Percentiles rank a stretch among this genome's conserved stretches.
Conservation (phyloP, 2,888 invertebrate genomes). For the Melitaea athalia region DNA sequence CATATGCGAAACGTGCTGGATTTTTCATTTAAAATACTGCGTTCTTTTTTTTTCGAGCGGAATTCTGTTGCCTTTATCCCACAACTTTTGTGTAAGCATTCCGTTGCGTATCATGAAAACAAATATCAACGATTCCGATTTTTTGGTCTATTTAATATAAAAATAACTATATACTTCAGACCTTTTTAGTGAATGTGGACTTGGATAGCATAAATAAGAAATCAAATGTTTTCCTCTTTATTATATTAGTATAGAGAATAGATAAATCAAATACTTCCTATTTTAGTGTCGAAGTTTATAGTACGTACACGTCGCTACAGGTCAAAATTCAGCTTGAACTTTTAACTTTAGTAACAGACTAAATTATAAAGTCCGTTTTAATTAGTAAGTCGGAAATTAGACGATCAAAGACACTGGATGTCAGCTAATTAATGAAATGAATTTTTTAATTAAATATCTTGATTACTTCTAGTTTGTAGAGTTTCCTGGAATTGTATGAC, state of each 20-base stretch:
- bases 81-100: background rate
- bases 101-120: background rate
- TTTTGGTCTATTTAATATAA: background rate
- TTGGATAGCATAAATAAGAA: background rate
- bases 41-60: slow-evolving; percentile 13
- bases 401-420: slow-evolving; percentile 35
- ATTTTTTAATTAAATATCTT: slow-evolving; percentile 33
- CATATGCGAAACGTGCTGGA: slow-evolving; percentile 16
- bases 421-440: slow-evolving; percentile 27
- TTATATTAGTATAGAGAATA: no score
- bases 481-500: slow-evolving; percentile 10
- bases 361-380: slow-evolving; percentile 19
- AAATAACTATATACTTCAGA: no score
- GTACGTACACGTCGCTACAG: background rate
- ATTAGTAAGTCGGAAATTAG: slow-evolving; percentile 36
- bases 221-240: no score
- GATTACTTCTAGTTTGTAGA: slow-evolving; percentile 20
- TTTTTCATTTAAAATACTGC: slow-evolving; percentile 22
- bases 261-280: background rate
- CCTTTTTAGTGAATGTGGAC: no score
- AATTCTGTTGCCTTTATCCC: slow-evolving; percentile 9
- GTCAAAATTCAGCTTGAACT: background rate
- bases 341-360: slow-evolving; percentile 1
- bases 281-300: background rate
- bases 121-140: background rate